Conservation (phyloP, 2,888 invertebrate genomes). For the Zaprionus bogoriensis region DNA sequence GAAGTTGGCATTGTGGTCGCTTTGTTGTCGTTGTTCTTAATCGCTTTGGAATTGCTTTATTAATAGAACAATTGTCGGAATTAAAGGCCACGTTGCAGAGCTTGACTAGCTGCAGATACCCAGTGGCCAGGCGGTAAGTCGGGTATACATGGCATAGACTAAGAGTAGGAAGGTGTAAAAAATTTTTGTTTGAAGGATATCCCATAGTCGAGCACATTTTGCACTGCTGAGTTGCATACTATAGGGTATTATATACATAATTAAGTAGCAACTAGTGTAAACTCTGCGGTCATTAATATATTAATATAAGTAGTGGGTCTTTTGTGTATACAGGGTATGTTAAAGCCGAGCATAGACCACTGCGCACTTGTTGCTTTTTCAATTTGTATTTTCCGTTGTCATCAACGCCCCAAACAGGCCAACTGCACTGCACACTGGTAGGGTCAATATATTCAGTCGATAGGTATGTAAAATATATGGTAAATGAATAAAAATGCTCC, state of each 20-base stretch:
- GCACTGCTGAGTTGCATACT: no score
- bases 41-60: slow-evolving; percentile 80
- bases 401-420: not conserved
- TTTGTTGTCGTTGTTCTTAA: slow-evolving; percentile 67
- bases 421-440: not conserved
- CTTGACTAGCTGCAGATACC: not conserved
- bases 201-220: no score
- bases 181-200: no score
- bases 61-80: slow-evolving; percentile 73
- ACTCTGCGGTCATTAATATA: not conserved
- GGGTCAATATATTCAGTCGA: not conserved
- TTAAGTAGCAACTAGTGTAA: not conserved
- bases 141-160: no score
- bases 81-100: slow-evolving; percentile 42
- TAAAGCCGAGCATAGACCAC: not conserved
- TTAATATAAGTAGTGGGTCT: not conserved
- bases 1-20: slow-evolving; percentile 22
- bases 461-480: no score
- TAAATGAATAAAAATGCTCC: no score
- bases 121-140: not conserved
- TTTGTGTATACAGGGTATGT: not conserved
- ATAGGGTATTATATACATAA: not conserved
- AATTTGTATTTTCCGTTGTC: slow-evolving; percentile 13
- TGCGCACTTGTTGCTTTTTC: not conserved
- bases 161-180: no score